These are phyloP conservation scores for Folsomia manolachei DNA, from an alignment of 2,888 invertebrate genomes.

Conservation along the genomic window DNA sequence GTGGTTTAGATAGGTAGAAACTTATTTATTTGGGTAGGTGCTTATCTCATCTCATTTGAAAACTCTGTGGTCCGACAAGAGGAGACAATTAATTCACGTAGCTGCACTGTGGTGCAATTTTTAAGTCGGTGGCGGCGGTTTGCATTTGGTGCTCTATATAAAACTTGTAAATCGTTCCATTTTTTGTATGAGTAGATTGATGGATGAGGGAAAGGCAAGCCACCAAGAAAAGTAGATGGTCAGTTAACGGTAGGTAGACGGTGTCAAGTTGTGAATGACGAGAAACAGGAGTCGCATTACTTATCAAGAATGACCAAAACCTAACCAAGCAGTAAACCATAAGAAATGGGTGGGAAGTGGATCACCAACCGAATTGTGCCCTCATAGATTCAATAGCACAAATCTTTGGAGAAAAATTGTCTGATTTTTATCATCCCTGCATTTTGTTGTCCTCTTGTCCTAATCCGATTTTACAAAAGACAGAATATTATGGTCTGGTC, in stretches of 20 bases:
- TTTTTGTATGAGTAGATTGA: background rate
- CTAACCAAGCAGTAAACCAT: too few species aligned
- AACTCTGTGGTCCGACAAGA: background rate
- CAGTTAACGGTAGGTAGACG: background rate
- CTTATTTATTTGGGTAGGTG: background rate
- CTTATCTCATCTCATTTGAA: background rate
- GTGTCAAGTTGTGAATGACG: background rate
- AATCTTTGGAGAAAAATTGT: too few species aligned
- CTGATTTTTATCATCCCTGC: background rate
- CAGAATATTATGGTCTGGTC: too few species aligned
- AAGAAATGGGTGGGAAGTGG: background rate
- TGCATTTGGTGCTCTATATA: background rate
- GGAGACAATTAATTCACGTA: background rate
- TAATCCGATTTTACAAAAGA: too few species aligned
- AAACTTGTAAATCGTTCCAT: background rate
- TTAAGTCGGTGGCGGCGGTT: background rate
- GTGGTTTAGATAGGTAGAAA: background rate
- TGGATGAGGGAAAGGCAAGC: too few species aligned
- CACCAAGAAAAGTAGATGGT: too few species aligned
- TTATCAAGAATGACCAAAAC: conserved; percentile 2
- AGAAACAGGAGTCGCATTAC: background rate
- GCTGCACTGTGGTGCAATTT: background rate
- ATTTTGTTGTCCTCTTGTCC: too few species aligned
- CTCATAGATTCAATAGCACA: background rate
- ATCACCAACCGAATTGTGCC: background rate